Evolutionary conservation across 2,797 vertebrate species (phyloP).

Genomic region (Anabacerthia variegaticeps): DNA sequence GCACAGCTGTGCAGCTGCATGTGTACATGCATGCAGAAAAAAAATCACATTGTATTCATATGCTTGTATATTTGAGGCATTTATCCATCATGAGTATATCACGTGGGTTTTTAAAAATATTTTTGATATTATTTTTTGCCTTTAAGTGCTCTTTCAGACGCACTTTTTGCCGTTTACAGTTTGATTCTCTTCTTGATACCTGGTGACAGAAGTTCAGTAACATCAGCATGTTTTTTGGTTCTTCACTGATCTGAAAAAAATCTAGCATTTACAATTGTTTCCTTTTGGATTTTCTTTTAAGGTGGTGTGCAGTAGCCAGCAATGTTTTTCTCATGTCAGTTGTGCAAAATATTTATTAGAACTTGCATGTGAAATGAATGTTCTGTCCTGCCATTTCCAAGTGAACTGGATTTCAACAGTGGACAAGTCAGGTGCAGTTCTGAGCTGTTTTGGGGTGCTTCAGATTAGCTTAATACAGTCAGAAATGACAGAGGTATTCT

Average conservation of each 20-base stretch:
- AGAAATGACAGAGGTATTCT: background rate
- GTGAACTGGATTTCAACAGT: background rate
- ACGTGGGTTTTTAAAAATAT: background rate
- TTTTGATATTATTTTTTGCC: background rate
- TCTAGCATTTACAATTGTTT: background rate
- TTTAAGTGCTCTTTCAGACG: background rate
- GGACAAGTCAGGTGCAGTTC: background rate
- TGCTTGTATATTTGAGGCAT: background rate
- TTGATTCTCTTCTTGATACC: background rate
- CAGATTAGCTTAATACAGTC: background rate
- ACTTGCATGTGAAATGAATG: background rate
- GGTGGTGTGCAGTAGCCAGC: background rate
- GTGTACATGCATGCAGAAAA: background rate
- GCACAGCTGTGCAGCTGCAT: background rate
- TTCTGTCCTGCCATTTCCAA: background rate
- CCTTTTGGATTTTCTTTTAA: background rate
- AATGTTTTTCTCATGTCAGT: background rate
- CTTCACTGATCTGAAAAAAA: background rate
- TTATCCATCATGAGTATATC: background rate
- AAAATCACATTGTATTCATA: accelerated
- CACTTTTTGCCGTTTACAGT: background rate
- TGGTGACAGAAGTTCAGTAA: background rate
- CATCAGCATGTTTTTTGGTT: background rate
- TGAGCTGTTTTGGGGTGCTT: background rate
- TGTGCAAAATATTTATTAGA: background rate